phyloP scores from a whole-genome alignment of 2,888 invertebrate genomes.

The Cephus sareptanus region DNA sequence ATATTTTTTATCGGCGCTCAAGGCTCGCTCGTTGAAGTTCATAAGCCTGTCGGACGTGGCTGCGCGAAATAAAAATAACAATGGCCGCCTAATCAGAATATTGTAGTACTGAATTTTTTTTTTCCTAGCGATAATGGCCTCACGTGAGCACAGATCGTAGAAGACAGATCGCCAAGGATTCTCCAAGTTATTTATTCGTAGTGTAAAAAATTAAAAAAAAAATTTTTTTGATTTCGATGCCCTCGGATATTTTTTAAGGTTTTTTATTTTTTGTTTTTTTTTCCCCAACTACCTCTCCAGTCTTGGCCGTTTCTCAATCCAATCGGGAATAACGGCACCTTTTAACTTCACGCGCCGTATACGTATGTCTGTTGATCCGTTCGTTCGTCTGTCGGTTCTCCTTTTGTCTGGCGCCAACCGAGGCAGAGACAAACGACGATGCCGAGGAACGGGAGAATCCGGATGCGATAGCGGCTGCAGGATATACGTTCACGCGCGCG shows the following conservation, averaged over 20 bases:
- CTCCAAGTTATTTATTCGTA: background rate
- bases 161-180: background rate
- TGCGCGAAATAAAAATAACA: background rate
- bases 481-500: no score
- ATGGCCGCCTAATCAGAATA: background rate
- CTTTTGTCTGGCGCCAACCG: no score
- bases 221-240: no score
- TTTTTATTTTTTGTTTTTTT: no score
- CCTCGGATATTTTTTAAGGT: no score
- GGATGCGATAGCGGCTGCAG: no score
- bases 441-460: no score
- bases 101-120: background rate
- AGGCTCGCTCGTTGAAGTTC: background rate
- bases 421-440: no score
- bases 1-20: background rate
- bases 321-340: background rate
- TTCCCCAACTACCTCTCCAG: background rate
- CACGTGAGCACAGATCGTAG: background rate
- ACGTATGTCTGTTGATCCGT: no score
- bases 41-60: background rate
- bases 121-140: background rate
- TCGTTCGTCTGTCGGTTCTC: no score
- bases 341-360: no score
- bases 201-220: no score
- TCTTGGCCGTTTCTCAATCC: background rate